These are phyloP conservation scores for Tyto alba DNA, from an alignment of 2,113 vertebrate genomes.

Conservation along the genomic window DNA sequence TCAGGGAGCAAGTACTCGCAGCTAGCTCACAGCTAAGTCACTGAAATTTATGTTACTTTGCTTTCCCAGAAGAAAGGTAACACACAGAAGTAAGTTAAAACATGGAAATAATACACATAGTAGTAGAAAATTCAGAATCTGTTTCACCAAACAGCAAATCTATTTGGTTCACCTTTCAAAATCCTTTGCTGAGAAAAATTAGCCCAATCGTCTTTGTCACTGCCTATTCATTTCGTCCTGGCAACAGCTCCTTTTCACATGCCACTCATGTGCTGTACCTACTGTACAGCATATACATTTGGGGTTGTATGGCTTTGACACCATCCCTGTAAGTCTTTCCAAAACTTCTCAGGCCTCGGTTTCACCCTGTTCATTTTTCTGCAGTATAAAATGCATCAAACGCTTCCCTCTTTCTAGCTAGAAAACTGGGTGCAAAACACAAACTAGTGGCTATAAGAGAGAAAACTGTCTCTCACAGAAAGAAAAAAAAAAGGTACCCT, in stretches of 20 bases:
- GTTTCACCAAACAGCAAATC: not conserved
- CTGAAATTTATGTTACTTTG: not conserved
- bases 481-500: not conserved
- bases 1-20: not conserved
- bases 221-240: not conserved
- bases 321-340: too few species aligned
- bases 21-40: not conserved
- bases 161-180: not conserved
- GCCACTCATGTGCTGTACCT: not conserved
- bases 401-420: not conserved
- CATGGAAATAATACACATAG: too few species aligned
- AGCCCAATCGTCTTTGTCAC: not conserved
- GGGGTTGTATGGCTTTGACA: not conserved
- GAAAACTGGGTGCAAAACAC: not conserved
- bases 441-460: not conserved
- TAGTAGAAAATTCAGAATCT: not conserved
- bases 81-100: not conserved
- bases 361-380: not conserved
- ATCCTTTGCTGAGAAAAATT: not conserved
- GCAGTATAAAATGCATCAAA: not conserved
- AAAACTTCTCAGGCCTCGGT: not conserved
- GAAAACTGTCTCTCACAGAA: not conserved
- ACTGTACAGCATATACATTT: not conserved
- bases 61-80: not conserved
- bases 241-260: not conserved